phyloP scores from a whole-genome alignment of 2,888 invertebrate species.

The Caenorhabditis parvicauda region DNA sequence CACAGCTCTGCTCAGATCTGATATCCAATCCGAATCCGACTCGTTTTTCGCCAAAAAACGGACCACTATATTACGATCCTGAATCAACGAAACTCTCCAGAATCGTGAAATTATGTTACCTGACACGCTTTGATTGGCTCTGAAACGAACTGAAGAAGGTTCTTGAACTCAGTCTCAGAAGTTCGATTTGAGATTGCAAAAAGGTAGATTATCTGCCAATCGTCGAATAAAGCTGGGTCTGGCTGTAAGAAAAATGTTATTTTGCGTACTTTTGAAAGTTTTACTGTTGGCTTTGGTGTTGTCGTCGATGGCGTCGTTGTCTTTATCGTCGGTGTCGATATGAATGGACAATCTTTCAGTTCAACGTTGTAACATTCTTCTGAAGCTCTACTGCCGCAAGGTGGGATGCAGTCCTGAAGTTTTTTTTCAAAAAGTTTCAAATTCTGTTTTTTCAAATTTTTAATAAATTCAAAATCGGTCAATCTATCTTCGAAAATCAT shows the following conservation, averaged over 20 bases:
- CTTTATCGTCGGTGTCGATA: slow-evolving; percentile 21
- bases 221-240: slow-evolving; percentile 9
- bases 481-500: no score
- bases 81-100: slow-evolving; percentile 1
- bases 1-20: slow-evolving; percentile 22
- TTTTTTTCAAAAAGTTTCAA: no score
- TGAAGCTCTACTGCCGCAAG: slow-evolving; percentile 26
- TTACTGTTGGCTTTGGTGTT: slow-evolving; percentile 20
- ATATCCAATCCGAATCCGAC: slow-evolving; percentile 35
- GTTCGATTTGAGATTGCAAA: slow-evolving; percentile 42
- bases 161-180: slow-evolving; percentile 25
- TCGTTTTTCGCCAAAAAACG: slow-evolving; percentile 36
- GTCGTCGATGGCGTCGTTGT: slow-evolving; percentile 27
- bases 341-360: slow-evolving; percentile 9
- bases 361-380: slow-evolving; percentile 18
- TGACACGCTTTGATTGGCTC: slow-evolving; percentile 34
- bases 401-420: slow-evolving; percentile 39
- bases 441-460: no score
- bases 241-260: slow-evolving; percentile 4
- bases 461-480: neutral
- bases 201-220: slow-evolving; percentile 43
- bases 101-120: slow-evolving; percentile 9
- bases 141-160: slow-evolving; percentile 29
- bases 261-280: no score
- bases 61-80: slow-evolving; percentile 18